These are phyloP conservation scores for Larimichthys polyactis DNA, from an alignment of 2,113 vertebrate genomes.

Conservation along the genomic window DNA sequence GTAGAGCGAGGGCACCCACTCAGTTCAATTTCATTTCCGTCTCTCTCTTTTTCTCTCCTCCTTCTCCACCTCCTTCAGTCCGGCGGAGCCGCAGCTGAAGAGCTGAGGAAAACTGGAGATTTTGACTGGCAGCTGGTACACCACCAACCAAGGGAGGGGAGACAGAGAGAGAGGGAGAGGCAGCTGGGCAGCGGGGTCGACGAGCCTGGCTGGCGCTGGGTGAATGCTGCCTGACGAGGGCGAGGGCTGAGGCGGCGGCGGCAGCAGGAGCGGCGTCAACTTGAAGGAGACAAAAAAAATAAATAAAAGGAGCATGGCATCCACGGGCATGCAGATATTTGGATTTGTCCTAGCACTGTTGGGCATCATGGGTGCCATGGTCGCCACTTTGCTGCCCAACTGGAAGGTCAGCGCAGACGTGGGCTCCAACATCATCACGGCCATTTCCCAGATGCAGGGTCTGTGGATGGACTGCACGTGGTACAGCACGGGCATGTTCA, in stretches of 20 bases:
- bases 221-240: constrained; percentile 80
- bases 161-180: constrained; percentile 39
- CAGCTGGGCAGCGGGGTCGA: constrained; percentile 73
- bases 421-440: constrained; percentile 93
- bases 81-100: constrained; percentile 73
- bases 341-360: constrained; percentile 91
- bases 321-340: constrained; percentile 91
- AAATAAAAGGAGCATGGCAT: constrained; percentile 88
- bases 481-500: constrained; percentile 98
- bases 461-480: constrained; percentile 99
- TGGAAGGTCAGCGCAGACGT: constrained; percentile 94
- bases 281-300: constrained; percentile 4
- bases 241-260: constrained; percentile 58
- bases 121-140: constrained; percentile 70
- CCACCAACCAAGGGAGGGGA: constrained; percentile 53
- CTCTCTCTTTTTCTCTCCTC: not conserved
- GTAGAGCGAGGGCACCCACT: constrained; percentile 39
- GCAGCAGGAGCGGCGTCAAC: constrained; percentile 32
- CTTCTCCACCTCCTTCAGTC: constrained; percentile 64
- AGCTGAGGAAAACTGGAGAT: constrained; percentile 63
- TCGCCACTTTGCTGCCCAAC: constrained; percentile 93
- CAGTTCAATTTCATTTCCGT: constrained; percentile 71
- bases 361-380: constrained; percentile 89
- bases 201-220: constrained; percentile 69
- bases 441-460: constrained; percentile 93